Evolutionary conservation across 2,888 invertebrate genomes (phyloP).

Genomic region (Xanthorhoe designata): DNA sequence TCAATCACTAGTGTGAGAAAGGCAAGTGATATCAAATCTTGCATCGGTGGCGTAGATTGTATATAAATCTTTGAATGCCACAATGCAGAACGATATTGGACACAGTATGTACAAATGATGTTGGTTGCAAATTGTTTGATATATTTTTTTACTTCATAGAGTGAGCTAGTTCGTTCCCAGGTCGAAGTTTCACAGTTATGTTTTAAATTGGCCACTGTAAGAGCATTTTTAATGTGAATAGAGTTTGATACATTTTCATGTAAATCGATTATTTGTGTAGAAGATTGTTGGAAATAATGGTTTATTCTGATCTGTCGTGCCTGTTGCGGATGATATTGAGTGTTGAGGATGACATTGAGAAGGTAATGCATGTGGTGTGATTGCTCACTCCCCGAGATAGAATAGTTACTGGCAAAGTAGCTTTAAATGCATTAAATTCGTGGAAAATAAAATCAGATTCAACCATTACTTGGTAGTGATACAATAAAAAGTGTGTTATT

Average conservation of each 20-base stretch:
- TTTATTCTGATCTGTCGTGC: slow-evolving; percentile 9
- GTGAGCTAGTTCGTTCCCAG: slow-evolving; percentile 18
- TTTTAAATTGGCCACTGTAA: slow-evolving; percentile 26
- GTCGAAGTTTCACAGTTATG: slow-evolving; percentile 15
- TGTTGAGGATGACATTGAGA: not conserved
- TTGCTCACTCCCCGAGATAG: slow-evolving; percentile 14
- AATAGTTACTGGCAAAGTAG: slow-evolving; percentile 22
- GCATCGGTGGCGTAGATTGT: slow-evolving; percentile 10
- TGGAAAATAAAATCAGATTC: slow-evolving; percentile 5
- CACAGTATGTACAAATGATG: slow-evolving; percentile 23
- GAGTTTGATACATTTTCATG: slow-evolving; percentile 20
- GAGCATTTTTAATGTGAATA: slow-evolving; percentile 22
- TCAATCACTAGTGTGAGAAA: slow-evolving; percentile 19
- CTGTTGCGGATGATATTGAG: not conserved
- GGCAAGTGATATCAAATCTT: slow-evolving; percentile 13
- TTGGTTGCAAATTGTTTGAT: slow-evolving; percentile 21
- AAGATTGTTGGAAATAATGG: slow-evolving; percentile 20
- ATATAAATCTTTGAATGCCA: slow-evolving; percentile 5
- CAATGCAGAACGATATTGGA: slow-evolving; percentile 12
- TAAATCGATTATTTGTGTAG: slow-evolving; percentile 20
- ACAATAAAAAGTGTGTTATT: slow-evolving; percentile 4
- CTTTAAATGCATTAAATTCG: slow-evolving; percentile 19
- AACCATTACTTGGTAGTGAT: slow-evolving; percentile 14
- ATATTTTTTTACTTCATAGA: slow-evolving; percentile 29
- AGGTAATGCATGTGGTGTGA: slow-evolving; percentile 9